Evolutionary conservation across 1,140 invertebrate genomes (phyloP).

Genomic region (Riptortus pedestris): DNA sequence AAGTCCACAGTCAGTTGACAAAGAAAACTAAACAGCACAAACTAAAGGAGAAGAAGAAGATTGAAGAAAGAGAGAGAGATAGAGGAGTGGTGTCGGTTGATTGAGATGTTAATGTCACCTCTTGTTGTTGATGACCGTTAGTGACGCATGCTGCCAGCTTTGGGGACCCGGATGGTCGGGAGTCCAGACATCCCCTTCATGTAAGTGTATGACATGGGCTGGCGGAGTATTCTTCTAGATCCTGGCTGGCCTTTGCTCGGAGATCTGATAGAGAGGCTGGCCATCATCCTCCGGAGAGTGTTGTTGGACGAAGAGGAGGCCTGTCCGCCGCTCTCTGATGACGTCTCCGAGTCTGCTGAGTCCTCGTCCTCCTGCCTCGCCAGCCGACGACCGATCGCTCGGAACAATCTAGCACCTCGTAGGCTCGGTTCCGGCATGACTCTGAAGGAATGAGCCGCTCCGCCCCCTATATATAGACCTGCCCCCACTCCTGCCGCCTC

Average conservation of each 20-base stretch:
- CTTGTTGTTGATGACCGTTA: conserved; percentile 15
- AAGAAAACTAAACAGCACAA: not conserved
- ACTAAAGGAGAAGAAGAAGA: not conserved
- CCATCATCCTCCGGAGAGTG: conserved; percentile 24
- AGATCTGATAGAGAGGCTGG: conserved; percentile 22
- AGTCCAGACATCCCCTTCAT: conserved; percentile 64
- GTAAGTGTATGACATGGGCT: conserved; percentile 65
- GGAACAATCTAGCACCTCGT: conserved; percentile 28
- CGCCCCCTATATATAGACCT: conserved; percentile 8
- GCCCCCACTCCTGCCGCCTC: not conserved
- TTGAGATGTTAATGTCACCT: not conserved
- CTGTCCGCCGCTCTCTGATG: not conserved
- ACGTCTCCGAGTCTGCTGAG: conserved; percentile 27
- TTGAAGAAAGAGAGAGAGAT: too few species aligned
- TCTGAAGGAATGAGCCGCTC: not conserved
- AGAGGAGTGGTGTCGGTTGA: too few species aligned
- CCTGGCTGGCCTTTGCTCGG: conserved; percentile 9
- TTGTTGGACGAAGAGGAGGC: conserved; percentile 13
- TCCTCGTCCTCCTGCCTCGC: conserved; percentile 24
- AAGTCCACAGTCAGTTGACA: not conserved
- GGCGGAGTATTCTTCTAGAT: conserved; percentile 49
- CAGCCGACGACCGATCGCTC: conserved; percentile 25
- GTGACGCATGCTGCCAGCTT: conserved; percentile 36
- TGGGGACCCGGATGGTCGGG: conserved; percentile 63
- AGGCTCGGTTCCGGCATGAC: conserved; percentile 20